Evolutionary conservation across 2,113 vertebrate species (phyloP), one percentile per base, ranked within the genome.

Genomic region (Chitala chitala): DNA sequence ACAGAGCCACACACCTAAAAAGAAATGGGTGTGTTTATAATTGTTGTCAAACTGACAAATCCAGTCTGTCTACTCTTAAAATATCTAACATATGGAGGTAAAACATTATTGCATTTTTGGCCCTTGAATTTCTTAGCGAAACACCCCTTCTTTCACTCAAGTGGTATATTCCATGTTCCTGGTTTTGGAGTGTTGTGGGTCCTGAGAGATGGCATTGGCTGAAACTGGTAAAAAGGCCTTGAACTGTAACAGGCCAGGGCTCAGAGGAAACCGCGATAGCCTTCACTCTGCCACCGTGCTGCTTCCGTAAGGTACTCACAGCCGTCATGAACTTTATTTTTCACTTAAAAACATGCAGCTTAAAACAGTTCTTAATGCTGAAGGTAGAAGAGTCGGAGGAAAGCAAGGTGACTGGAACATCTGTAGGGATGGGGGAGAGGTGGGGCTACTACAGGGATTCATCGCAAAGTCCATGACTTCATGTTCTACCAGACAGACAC

Each of bases 401-500:
- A 79, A 75, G 79, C 54, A 73, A 61, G 68, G 46, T 44, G 50
- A 68, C 61, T 78, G 51, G 79, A 82, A 80, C 56, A 80, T 65
- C 74, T 78, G 74, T 73, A 55, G 51, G 51, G 71, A 76, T 53
- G 76, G 78, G 71, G 78, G 80, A 84, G 80, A 75, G 69, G 80
- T 79, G 38, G 8, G 65, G 72, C 78, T 68, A 78, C 76, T 78
- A 80, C 70, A 79, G 77, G 76, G 80, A 80, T 59, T 81, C 80
- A 85, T 81, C 77, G 82, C 83, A 78, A 86, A 86, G 86, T 89
- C 84, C 82, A 80, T 82, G 79, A 86, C 77, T 78, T 84, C 79
- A 88, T 81, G 82, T 85, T 85, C 81, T 82, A 84, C 82, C 72
- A 81, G 70, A 83, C 79, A 82, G 77, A 86, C 76, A 82, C 77